Evolutionary conservation across 2,888 invertebrate genomes (phyloP).

Genomic region (Baccha elongata): DNA sequence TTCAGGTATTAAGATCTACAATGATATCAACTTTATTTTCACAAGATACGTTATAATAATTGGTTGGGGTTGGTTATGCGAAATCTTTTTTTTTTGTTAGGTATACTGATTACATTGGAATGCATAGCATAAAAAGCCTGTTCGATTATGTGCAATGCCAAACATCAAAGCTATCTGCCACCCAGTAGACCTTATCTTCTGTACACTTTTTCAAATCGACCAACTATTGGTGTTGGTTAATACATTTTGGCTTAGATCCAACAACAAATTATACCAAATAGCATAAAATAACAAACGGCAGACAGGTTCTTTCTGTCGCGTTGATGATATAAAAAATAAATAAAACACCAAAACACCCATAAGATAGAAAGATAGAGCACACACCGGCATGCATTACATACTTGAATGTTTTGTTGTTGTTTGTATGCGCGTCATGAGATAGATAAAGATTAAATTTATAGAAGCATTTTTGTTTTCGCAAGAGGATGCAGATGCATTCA

Average conservation of each 20-base stretch:
- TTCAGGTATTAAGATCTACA: too few species aligned
- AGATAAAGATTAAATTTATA: constrained; percentile 31
- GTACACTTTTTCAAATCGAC: too few species aligned
- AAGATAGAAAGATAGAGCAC: constrained; percentile 19
- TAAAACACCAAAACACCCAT: constrained; percentile 42
- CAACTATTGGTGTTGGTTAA: constrained; percentile 54
- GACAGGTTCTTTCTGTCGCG: constrained; percentile 63
- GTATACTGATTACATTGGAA: too few species aligned
- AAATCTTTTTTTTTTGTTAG: too few species aligned
- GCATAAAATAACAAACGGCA: constrained; percentile 57
- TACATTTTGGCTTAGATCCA: constrained; percentile 62
- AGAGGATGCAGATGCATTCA: constrained; percentile 69
- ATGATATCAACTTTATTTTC: too few species aligned
- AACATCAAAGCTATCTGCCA: too few species aligned
- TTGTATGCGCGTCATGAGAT: background rate
- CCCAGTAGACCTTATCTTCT: too few species aligned
- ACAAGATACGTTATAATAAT: too few species aligned
- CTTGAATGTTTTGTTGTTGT: background rate
- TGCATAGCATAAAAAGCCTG: too few species aligned
- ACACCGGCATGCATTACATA: background rate
- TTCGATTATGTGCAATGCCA: too few species aligned
- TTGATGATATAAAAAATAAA: constrained; percentile 62
- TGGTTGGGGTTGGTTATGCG: too few species aligned
- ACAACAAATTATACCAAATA: constrained; percentile 39
- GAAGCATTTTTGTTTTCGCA: constrained; percentile 33